Evolutionary conservation across 64 coral and sea anemone species (phyloP), one percentile per base, ranked within the genome.

Genomic region (Dendronephthya gigantea): DNA sequence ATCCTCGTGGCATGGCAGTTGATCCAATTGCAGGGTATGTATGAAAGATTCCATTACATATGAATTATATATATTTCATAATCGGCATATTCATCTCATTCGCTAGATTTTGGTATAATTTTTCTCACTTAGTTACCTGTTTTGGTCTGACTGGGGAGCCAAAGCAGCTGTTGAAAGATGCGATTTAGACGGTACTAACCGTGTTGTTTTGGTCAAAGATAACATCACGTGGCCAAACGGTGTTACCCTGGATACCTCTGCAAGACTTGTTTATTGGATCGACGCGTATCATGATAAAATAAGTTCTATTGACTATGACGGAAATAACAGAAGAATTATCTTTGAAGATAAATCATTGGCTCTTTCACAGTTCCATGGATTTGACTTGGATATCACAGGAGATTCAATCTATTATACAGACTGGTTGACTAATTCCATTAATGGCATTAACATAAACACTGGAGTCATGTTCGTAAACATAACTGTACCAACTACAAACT

Each of bases 21-120:
- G 95, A 98, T 86, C 95, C 95, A 7, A 84, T 82, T 7, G 93
- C 86, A 48, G 92, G 95, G 95, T 98, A 33, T 51, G 94, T 87
- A 66, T 1, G 14, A 66, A 22, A 66, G 22, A n/a, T 66, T 66
- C 22, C 58, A 66, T 66, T 30, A 45, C 41, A 45, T 45, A 11
- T 45, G 11, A 45, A 45, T 45, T 45, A 45, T 45, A 6, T 45
- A 45, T 45, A 45, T 45, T 45, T 45, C 11, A 45, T 45, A 6
- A 45, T 11, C 4, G 4, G 41, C 11, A 45, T 6, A 45, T 45
- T 45, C 41, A 45, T 45, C 4, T 45, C 4, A 45, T 11, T 45
- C 41, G 11, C 41, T n/a, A n/a, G n/a, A 45, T 45, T 45, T 45
- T 45, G 11, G 4, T 45, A 45, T 45, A 45, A 11, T 45, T 79